A percentile compares a stretch with the other conserved stretches of the same genome.
phyloP scores from a whole-genome alignment of 2,113 vertebrate species.

The Oreochromis tanganicae region DNA sequence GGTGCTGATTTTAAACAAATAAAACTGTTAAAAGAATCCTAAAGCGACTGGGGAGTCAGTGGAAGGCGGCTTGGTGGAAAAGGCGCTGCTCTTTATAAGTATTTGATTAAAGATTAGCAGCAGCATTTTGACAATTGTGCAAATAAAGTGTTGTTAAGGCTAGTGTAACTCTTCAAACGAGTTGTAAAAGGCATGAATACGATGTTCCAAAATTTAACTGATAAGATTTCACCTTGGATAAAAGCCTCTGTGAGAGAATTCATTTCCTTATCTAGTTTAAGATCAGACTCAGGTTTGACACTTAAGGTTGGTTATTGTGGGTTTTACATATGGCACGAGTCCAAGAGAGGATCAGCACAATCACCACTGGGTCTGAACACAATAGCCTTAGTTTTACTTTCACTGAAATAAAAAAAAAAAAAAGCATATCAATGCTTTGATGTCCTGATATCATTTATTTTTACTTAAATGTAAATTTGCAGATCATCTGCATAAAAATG shows the following conservation, averaged over 20 bases:
- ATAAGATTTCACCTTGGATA: not conserved
- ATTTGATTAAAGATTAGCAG: not conserved
- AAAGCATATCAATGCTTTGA: rapidly evolving
- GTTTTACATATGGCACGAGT: not conserved
- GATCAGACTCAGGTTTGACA: not conserved
- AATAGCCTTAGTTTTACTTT: not conserved
- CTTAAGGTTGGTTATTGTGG: not conserved
- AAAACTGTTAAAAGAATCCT: not conserved
- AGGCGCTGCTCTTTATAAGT: not conserved
- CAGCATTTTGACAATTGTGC: not conserved
- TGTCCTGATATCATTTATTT: not conserved
- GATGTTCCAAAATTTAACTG: not conserved
- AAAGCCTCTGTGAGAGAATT: not conserved
- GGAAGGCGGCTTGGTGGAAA: not conserved
- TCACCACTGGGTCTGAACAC: not conserved
- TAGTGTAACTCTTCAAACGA: not conserved
- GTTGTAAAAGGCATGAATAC: not conserved
- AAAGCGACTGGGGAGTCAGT: not conserved
- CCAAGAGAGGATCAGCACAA: not conserved
- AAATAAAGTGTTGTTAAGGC: not conserved
- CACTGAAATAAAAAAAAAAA: not conserved
- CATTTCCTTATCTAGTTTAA: not conserved
- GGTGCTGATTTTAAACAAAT: not conserved
- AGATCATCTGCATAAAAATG: not conserved
- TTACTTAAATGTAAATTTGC: not conserved